Evolutionary conservation across 2,113 vertebrate species (phyloP).

Genomic region (Peromyscus leucopus): DNA sequence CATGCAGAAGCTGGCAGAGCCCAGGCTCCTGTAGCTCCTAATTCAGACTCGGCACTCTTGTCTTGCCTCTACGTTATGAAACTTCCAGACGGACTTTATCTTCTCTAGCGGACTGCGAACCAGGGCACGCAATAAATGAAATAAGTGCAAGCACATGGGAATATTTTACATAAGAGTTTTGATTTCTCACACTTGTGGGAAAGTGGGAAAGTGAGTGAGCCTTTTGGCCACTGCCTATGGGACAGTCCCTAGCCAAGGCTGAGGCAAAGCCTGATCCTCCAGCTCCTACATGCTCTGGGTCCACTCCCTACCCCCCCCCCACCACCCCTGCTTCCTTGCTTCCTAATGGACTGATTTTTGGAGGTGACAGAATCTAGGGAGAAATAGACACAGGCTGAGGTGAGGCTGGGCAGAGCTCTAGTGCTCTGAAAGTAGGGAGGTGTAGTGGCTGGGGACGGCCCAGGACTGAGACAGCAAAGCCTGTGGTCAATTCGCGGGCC

Average conservation of each 20-base stretch:
- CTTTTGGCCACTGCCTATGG: not conserved
- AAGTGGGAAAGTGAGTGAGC: not conserved
- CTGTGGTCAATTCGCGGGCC: not conserved
- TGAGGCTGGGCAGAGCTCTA: not conserved
- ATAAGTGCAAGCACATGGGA: not conserved
- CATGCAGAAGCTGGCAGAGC: not conserved
- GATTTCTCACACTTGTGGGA: not conserved
- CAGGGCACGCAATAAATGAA: not conserved
- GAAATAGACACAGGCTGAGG: too few species aligned
- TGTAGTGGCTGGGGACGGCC: not conserved
- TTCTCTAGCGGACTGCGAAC: not conserved
- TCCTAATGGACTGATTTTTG: not conserved
- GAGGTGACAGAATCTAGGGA: not conserved
- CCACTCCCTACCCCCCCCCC: not conserved
- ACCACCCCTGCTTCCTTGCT: not conserved
- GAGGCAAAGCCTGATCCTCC: not conserved
- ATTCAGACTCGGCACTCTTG: not conserved
- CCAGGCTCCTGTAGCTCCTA: not conserved
- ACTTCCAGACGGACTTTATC: not conserved
- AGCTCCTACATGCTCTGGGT: not conserved
- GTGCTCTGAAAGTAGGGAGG: not conserved
- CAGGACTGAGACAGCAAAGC: not conserved
- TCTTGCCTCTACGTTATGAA: not conserved
- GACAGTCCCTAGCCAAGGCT: not conserved
- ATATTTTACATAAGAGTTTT: not conserved